Conservation (phyloP, 1,140 invertebrate genomes). For the Ceratoteleas bidentatus region DNA sequence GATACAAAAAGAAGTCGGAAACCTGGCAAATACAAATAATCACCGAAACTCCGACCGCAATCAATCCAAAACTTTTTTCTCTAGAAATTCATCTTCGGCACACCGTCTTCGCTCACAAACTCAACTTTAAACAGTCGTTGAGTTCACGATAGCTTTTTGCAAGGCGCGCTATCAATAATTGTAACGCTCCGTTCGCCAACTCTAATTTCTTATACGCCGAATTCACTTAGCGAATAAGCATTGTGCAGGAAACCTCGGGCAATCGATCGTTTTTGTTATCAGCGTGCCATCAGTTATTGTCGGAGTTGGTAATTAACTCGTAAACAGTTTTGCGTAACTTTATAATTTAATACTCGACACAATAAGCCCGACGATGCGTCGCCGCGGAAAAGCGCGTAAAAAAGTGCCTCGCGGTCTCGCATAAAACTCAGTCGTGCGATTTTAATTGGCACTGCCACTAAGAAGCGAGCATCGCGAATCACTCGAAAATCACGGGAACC, state of each 20-base stretch:
- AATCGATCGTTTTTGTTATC: conserved; percentile 39
- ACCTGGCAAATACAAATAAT: no score
- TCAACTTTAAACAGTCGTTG: background rate
- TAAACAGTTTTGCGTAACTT: conserved; percentile 27
- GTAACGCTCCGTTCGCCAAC: conserved; percentile 19
- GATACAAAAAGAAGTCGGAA: no score
- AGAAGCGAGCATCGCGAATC: conserved; percentile 52
- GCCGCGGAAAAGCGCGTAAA: background rate
- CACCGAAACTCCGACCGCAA: no score
- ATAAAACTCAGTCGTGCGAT: background rate
- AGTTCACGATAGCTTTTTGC: background rate
- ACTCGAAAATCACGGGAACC: conserved; percentile 33
- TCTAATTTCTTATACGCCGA: conserved; percentile 36
- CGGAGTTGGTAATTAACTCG: conserved; percentile 29
- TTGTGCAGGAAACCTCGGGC: conserved; percentile 30
- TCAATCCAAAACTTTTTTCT: background rate
- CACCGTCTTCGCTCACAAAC: background rate
- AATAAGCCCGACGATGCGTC: background rate
- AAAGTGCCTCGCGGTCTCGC: background rate
- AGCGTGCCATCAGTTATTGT: conserved; percentile 31
- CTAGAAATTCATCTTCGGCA: background rate
- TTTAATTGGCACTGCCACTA: conserved; percentile 50
- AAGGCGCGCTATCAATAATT: conserved; percentile 16
- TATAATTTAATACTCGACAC: conserved; percentile 8
- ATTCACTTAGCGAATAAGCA: conserved; percentile 41